Base-by-base conservation (phyloP, 2,113 vertebrate genomes). In the Myodes glareolus region DNA sequence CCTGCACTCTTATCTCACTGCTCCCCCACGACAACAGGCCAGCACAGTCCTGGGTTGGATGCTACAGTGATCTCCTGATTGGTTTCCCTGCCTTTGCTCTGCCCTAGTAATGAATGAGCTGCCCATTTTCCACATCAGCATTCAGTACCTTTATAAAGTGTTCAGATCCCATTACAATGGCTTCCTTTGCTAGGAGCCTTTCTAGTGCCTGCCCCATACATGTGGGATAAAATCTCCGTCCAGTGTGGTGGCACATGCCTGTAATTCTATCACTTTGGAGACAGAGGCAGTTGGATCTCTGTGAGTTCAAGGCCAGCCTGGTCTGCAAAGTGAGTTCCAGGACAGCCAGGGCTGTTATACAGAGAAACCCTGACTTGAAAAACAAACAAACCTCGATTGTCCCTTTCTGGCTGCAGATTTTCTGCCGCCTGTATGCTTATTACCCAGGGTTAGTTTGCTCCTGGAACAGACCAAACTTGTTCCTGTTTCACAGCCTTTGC, bases 131-230 rank as follows among this genome's bases (percentile, higher is more conserved):
- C 33, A 88, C 47, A 12, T 70, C 21, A 72, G 67, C 50, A 72
- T 42, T 42, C 3, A 13, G 55, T 23, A 36, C 47, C 73, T 80
- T 78, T 84, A 81, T 42, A 96, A 80, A 39, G 72, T 67, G 76
- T 70, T n/a, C 9, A 9, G 7, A 52, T 16, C n/a, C 19, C 7
- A 39, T 21, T 11, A 55, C 3, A 80, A 19, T 76, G 36, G 76
- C 85, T 80, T 86, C 47, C n/a, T 89, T 80, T 91, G 36, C n/a
- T 92, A 27, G 84, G 81, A 91, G 25, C 63, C 27, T 45, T 72
- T 58, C 47, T 68, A 58, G n/a, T 39, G 8, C 1, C 19, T 75
- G 27, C 8, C 36, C 10, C 10, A 23, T 2, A 1, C 8, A 73
- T 61, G 9, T 27, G 31, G 7, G n/a, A 65, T 72, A 14, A 92